Percentiles rank a stretch among this genome's conserved stretches.
Conservation (phyloP, 1,140 invertebrate genomes). For the Drosophila orena region DNA sequence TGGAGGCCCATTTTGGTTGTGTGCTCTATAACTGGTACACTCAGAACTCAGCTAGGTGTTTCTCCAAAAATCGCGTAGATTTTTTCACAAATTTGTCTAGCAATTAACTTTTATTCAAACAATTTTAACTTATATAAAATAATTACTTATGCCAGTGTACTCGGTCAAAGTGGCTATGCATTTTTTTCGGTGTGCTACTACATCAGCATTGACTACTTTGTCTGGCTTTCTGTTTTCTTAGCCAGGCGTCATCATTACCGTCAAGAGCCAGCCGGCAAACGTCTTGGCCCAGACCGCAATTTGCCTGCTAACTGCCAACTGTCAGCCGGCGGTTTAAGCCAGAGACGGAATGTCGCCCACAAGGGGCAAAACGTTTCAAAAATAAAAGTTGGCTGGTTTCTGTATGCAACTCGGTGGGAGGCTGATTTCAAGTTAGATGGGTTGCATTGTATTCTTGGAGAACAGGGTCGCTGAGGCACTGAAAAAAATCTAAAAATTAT, state of each 20-base stretch:
- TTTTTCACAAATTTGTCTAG: too few species aligned
- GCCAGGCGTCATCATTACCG: conserved; percentile 56
- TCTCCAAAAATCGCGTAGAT: too few species aligned
- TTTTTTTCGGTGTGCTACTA: conserved; percentile 10
- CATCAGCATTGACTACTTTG: conserved; percentile 36
- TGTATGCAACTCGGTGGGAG: not conserved
- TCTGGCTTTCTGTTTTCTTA: conserved; percentile 57
- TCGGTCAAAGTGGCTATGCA: too few species aligned
- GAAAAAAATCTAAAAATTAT: too few species aligned
- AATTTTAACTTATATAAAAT: too few species aligned
- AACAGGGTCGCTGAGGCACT: not conserved
- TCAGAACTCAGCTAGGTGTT: not conserved
- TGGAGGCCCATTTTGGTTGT: conserved; percentile 20
- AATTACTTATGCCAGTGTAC: too few species aligned
- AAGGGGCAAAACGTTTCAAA: conserved; percentile 8
- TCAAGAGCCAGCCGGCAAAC: conserved; percentile 37
- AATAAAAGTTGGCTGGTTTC: conserved; percentile 2
- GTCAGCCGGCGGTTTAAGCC: conserved; percentile 37
- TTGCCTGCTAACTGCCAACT: conserved; percentile 51
- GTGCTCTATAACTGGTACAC: conserved; percentile 5
- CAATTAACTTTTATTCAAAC: too few species aligned
- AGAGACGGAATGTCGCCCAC: conserved; percentile 46
- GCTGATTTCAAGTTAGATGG: not conserved
- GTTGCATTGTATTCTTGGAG: not conserved
- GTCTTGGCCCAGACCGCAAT: conserved; percentile 49